A percentile compares a stretch with the other conserved stretches of the same genome.
Conservation (phyloP, 1,140 invertebrate species). For the Procambarus virginalis region DNA sequence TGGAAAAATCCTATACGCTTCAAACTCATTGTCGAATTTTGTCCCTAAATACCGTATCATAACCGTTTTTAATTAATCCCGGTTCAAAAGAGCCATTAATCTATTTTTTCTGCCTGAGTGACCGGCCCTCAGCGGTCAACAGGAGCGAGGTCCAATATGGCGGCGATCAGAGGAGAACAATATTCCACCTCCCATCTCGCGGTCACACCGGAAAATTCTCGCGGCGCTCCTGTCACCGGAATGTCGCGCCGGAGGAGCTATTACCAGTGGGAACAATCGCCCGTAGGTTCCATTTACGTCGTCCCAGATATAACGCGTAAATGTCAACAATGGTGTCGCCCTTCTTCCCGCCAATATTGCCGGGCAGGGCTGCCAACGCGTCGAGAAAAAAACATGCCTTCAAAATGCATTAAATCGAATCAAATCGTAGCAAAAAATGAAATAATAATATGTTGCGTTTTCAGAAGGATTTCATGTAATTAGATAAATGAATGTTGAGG, state of each 20-base stretch:
- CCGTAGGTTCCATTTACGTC: neutral
- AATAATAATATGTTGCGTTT: too few relatives aligned
- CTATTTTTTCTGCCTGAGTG: neutral
- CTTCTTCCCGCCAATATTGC: neutral
- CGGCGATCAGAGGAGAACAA: too few relatives aligned
- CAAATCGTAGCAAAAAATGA: too few relatives aligned
- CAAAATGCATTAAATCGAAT: neutral
- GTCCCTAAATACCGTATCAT: neutral
- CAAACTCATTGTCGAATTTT: neutral
- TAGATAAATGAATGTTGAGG: too few relatives aligned
- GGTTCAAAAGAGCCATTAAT: neutral
- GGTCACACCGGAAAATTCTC: neutral
- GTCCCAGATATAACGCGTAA: conserved; percentile 2
- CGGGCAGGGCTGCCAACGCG: neutral
- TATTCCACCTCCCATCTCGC: too few relatives aligned
- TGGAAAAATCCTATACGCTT: neutral
- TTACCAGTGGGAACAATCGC: neutral
- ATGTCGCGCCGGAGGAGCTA: neutral
- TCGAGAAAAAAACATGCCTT: neutral
- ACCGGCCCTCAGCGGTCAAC: too few relatives aligned
- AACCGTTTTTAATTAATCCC: neutral
- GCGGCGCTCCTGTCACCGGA: neutral
- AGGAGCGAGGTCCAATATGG: too few relatives aligned
- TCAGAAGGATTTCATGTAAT: too few relatives aligned
- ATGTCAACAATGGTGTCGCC: neutral